Evolutionary conservation across 1,140 invertebrate genomes (phyloP).

Genomic region (Drosophila mauritiana): DNA sequence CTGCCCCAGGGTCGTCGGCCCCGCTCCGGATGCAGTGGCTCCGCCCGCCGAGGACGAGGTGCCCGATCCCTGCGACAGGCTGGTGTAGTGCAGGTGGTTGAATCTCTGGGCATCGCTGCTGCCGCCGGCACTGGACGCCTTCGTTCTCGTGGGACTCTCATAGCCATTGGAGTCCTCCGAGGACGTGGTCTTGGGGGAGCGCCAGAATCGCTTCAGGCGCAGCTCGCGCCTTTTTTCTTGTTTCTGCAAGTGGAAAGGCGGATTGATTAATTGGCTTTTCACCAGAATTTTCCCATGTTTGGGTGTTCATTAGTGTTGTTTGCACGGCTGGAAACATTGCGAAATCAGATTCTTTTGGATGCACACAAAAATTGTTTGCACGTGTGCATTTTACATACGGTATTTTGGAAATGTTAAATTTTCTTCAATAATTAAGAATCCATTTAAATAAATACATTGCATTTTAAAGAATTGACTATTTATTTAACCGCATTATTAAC

Average conservation of each 20-base stretch:
- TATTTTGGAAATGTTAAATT: background rate
- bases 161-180: slow-evolving; percentile 84
- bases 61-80: slow-evolving; percentile 75
- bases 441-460: background rate
- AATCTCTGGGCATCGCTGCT: slow-evolving; percentile 78
- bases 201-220: slow-evolving; percentile 85
- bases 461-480: background rate
- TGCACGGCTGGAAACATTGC: background rate
- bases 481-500: background rate
- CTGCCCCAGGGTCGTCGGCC: slow-evolving; percentile 28
- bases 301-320: slow-evolving; percentile 5
- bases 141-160: slow-evolving; percentile 83
- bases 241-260: slow-evolving; percentile 67
- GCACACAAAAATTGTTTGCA: background rate
- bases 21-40: slow-evolving; percentile 27
- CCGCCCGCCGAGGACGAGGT: slow-evolving; percentile 56
- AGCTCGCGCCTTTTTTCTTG: slow-evolving; percentile 85
- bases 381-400: background rate
- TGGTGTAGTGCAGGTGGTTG: slow-evolving; percentile 83
- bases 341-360: background rate
- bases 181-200: slow-evolving; percentile 84
- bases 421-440: too few relatives aligned
- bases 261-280: slow-evolving; percentile 31
- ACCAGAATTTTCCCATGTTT: background rate
- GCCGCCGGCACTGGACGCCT: slow-evolving; percentile 45